A percentile compares a stretch with the other conserved stretches of the same genome.
These are phyloP conservation scores for Leptinotarsa peninsularis DNA, from an alignment of 2,888 invertebrate genomes.

Conservation along the genomic window DNA sequence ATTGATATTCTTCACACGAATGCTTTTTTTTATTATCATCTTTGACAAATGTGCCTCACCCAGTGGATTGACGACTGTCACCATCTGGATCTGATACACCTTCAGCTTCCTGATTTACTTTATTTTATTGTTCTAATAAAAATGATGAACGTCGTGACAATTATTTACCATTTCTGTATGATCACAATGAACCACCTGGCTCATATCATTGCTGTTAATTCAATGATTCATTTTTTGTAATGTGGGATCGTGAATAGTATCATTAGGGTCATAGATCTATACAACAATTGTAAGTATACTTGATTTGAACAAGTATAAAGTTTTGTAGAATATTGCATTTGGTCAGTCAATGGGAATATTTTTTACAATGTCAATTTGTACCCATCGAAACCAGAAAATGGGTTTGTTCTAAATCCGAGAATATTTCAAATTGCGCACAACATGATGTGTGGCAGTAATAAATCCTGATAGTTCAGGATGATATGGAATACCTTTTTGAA, in stretches of 20 bases:
- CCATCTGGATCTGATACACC: conserved; percentile 23
- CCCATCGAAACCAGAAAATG: too few relatives aligned
- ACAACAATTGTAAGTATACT: background rate
- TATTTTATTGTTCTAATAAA: conserved; percentile 20
- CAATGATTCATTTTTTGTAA: background rate
- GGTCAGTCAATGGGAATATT: too few relatives aligned
- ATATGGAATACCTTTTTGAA: too few relatives aligned
- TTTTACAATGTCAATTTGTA: background rate
- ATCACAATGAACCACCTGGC: conserved; percentile 26
- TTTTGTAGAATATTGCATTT: too few relatives aligned
- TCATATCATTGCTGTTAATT: background rate
- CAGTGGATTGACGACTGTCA: background rate
- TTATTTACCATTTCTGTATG: conserved; percentile 21
- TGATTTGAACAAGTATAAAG: too few relatives aligned
- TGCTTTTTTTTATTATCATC: background rate
- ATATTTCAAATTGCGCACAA: too few relatives aligned
- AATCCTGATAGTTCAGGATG: too few relatives aligned
- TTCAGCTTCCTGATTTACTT: conserved; percentile 17
- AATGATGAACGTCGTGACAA: conserved; percentile 20
- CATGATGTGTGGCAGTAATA: too few relatives aligned
- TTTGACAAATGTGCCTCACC: conserved; percentile 19
- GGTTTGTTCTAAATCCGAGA: too few relatives aligned
- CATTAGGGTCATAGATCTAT: background rate
- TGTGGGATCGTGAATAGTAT: background rate
- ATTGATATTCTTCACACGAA: background rate